Evolutionary conservation across 2,888 invertebrate genomes (phyloP), one percentile per base, ranked within the genome.

Genomic region (Torymus tubicola): DNA sequence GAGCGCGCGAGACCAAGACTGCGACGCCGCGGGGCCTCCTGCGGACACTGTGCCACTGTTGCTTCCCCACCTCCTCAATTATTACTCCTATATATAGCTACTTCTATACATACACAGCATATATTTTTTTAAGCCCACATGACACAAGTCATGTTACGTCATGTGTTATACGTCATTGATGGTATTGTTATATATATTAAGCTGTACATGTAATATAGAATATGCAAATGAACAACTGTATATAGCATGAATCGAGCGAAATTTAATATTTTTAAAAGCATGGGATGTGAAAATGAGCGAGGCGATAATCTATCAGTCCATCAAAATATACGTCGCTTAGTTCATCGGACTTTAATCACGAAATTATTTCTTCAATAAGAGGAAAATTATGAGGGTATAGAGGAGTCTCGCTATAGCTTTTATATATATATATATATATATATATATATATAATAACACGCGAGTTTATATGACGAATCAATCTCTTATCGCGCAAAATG

Each of bases 401-500:
- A 61, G 31, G 4, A 31, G 31, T 8, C 8, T 42, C 42, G 42
- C 42, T 42, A 21, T 42, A 21, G 21, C 42, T 0, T 42, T 8
- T 42, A 42, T n/a, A n/a, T n/a, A n/a, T n/a, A n/a, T n/a, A n/a
- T n/a, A n/a, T n/a, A n/a, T n/a, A n/a, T n/a, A n/a, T n/a, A n/a
- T n/a, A n/a, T n/a, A n/a, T n/a, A n/a, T n/a, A n/a, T n/a, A n/a
- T n/a, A n/a, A n/a, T n/a, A n/a, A n/a, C 60, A 68, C 50, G 57
- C 53, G 21, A 69, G 64, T 50, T 18, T 65, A 65, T 50, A 42
- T 13, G 65, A 74, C 63, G 50, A 64, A 70, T 70, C 64, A 64
- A 76, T 63, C 63, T 77, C 69, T 31, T 50, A 53, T 63, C 57
- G 16, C 64, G 60, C 24, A 50, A 68, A 79, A 69, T 63, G 58